Base-by-base conservation (phyloP, 2,888 invertebrate species). In the Chymomyza caudatula region DNA sequence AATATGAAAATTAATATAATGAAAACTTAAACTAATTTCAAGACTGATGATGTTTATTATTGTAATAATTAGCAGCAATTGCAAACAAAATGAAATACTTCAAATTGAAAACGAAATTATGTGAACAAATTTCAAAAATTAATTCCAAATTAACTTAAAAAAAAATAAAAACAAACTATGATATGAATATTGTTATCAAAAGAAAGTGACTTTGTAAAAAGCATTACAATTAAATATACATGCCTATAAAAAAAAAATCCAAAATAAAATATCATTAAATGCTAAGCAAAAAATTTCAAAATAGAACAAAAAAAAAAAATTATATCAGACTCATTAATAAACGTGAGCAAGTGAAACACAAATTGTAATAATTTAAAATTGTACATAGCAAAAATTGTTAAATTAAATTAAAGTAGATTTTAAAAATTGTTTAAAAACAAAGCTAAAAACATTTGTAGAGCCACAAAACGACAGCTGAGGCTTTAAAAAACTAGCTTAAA, bases 1-100 rank as follows among this genome's bases (percentile, higher is more conserved):
- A 63, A 22, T 37, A 61, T 56, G 25, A n/a, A 57, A 15, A 64
- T 2, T 37, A 37, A 54, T 44, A 64, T 47, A 37, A 60, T 19
- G 72, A 60, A 74, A 78, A 70, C 53, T 64, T 76, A 76, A 70
- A 77, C 74, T 88, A 88, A 86, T 87, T 88, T 87, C 82, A 88
- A 88, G 88, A 88, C 89, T 88, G 88, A 89, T 85, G 88, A 81
- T 80, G 88, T 87, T 88, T 85, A 81, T 85, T 78, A 76, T 54
- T 15, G 42, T 37, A 29, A 37, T 84, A 85, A 80, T 86, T 81
- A 80, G 64, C 71, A 52, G 69, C 76, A 76, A 74, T 69, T 75
- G 73, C 65, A 60, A 64, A 58, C 52, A 51, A 63, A 29, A 15
- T 29, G 53, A 65, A 59, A 59, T 29, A 13, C 15, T 17, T 5